Base-by-base conservation (phyloP, 2,888 invertebrate species). In the Drosophila hamatofila region DNA sequence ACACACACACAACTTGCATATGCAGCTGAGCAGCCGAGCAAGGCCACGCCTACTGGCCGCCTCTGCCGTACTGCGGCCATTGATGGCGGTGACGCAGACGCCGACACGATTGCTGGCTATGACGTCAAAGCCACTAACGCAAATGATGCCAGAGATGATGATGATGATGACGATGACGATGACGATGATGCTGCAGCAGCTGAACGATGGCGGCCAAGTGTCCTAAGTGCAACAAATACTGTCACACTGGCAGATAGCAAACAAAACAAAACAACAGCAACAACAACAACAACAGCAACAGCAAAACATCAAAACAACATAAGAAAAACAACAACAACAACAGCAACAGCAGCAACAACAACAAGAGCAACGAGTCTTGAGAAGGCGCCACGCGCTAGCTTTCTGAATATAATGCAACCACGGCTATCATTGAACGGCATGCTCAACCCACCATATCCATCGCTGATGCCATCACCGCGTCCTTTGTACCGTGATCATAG, bases 391-490 rank as follows among this genome's bases (percentile, higher is more conserved):
- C 89, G 91, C 65, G 90, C 89, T 69, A 92, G 90, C 79, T 91
- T 87, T 67, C 89, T 92, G 67, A 91, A 92, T 69, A 91, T 92
- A 76, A 91, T 92, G 88, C 92, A 93, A 77, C 92, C 92, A 21
- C 91, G 93, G 46, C 88, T 93, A 41, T 93, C 93, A 48, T 78
- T 93, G 39, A 93, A 92, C 82, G 92, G 92, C 58, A 90, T 92
- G 69, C 80, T 92, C 44, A 89, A 90, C 67, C 93, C 92, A 73
- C 65, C 88, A 59, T 88, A 90, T 72, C 92, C 92, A 73, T 88
- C 90, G 64, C 83, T 93, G 75, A 91, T 91, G 88, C 92, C 92
- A 46, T 92, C 92, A 64, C 92, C 92, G 66, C 90, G 92, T 41
- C 92, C 92, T 12, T 78, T 92, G 3, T 92, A 90, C 74, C 81